Conservation (phyloP, 1,140 invertebrate species). For the Adoxophyes honmai region DNA sequence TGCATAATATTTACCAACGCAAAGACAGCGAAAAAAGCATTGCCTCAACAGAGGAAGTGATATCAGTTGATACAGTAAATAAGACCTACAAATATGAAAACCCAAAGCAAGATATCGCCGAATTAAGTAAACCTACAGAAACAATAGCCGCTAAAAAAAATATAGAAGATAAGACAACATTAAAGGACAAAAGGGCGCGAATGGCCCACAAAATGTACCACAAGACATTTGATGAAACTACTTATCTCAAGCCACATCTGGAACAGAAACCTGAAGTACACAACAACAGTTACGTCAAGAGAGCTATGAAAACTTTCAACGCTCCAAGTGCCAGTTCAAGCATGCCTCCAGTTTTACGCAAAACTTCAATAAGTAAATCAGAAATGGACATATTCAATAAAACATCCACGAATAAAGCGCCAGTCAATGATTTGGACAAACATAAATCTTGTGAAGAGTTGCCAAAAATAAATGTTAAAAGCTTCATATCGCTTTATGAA, state of each 20-base stretch:
- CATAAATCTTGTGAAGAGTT: constrained; percentile 68
- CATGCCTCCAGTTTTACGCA: constrained; percentile 12
- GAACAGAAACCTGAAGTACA: constrained; percentile 8
- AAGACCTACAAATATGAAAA: not conserved
- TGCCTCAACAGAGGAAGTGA: constrained; percentile 16
- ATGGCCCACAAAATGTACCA: constrained; percentile 22
- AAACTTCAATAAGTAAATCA: constrained; percentile 59
- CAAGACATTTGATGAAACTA: constrained; percentile 33
- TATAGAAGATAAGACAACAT: not conserved
- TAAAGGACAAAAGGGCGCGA: constrained; percentile 33
- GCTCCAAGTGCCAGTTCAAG: constrained; percentile 20
- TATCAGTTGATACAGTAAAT: constrained; percentile 8
- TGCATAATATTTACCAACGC: constrained; percentile 46
- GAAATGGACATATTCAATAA: constrained; percentile 72
- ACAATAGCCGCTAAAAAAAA: not conserved
- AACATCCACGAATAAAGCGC: constrained; percentile 24
- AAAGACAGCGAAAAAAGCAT: constrained; percentile 29
- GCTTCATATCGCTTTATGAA: constrained; percentile 63
- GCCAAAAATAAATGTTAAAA: constrained; percentile 64
- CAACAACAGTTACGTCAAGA: constrained; percentile 20
- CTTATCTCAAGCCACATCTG: constrained; percentile 14
- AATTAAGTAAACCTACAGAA: not conserved
- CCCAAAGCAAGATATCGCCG: not conserved
- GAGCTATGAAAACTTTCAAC: constrained; percentile 13
- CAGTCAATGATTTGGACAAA: constrained; percentile 51